Percentiles rank a stretch among this genome's conserved stretches.
Conservation (phyloP, 64 coral and sea anemone genomes). For the Montipora cactus region DNA sequence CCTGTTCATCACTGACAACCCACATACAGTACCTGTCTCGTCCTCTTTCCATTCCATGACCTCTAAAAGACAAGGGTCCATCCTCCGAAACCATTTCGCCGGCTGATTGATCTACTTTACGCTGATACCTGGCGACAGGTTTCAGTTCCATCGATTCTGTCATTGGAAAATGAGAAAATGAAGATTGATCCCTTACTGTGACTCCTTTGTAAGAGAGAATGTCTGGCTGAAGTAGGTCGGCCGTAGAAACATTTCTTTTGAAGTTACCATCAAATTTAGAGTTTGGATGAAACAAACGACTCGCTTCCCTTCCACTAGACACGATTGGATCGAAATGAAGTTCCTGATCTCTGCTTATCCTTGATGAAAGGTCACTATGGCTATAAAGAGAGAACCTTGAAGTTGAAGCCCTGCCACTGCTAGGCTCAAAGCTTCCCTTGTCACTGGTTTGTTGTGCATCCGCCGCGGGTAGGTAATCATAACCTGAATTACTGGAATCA, state of each 20-base stretch:
- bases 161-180: background rate
- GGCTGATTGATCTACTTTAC: background rate
- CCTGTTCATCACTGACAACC: no score
- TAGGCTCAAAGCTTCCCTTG: background rate
- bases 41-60: background rate
- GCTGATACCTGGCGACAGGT: background rate
- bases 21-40: background rate
- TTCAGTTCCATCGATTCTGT: background rate
- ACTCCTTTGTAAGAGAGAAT: background rate
- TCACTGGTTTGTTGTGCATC: background rate
- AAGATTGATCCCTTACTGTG: background rate
- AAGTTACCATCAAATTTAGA: background rate
- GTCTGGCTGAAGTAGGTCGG: background rate
- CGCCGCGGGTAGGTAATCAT: no score
- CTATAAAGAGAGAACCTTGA: conserved; percentile 11
- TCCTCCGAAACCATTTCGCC: background rate
- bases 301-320: conserved; percentile 8
- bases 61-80: background rate
- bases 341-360: background rate
- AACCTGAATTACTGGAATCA: background rate
- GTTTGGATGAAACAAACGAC: background rate
- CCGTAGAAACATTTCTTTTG: background rate
- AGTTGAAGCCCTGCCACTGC: background rate
- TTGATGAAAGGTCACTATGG: background rate
- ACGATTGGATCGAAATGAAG: background rate